These are phyloP conservation scores for Zeuzera pyrina DNA, from an alignment of 2,888 invertebrate genomes.

Conservation along the genomic window DNA sequence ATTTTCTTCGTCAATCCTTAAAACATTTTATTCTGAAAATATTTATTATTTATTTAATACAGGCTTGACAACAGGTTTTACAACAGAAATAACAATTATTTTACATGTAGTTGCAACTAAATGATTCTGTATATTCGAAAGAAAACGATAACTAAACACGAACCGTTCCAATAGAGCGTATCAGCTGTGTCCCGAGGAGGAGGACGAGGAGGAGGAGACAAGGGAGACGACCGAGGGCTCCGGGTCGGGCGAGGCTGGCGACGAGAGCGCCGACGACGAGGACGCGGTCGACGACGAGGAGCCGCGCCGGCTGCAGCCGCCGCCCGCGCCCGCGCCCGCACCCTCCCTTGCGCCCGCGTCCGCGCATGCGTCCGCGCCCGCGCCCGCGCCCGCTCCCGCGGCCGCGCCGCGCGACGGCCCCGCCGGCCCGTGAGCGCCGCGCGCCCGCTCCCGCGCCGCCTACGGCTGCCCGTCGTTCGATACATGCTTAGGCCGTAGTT, in stretches of 20 bases:
- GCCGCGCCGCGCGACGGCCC: constrained; percentile 13
- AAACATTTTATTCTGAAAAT: too few species aligned
- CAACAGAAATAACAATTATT: too few species aligned
- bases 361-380: constrained; percentile 12
- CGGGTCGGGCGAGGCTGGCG: constrained; percentile 37
- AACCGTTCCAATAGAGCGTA: constrained; percentile 41
- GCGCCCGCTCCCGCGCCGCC: constrained; percentile 7
- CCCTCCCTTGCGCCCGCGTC: constrained; percentile 18
- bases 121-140: too few species aligned
- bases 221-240: constrained; percentile 38
- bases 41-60: too few species aligned
- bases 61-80: too few species aligned
- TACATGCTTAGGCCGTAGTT: constrained; percentile 47
- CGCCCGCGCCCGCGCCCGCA: constrained; percentile 22
- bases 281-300: constrained; percentile 35
- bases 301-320: constrained; percentile 16
- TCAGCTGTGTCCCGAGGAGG: constrained; percentile 62
- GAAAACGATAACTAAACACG: too few species aligned
- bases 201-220: constrained; percentile 59
- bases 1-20: too few species aligned
- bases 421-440: constrained; percentile 7
- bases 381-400: constrained; percentile 10
- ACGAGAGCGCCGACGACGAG: constrained; percentile 23
- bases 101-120: too few species aligned
- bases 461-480: too few species aligned